A percentile compares a stretch with the other conserved stretches of the same genome.
These are phyloP conservation scores for Xestia sexstrigata DNA, from an alignment of 2,888 invertebrate genomes.

Conservation along the genomic window DNA sequence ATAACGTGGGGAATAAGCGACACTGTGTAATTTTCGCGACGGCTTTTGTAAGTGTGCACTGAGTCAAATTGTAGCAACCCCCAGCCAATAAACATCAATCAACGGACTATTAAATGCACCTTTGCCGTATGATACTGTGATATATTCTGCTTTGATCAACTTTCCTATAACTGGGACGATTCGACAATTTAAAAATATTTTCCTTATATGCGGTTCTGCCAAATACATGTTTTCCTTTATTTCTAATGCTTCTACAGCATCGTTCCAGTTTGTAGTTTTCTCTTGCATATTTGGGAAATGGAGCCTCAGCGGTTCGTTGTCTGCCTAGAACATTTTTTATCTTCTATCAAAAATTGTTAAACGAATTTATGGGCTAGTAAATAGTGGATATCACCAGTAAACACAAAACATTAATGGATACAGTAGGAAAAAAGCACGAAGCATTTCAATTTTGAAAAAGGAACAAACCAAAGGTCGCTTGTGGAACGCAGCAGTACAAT, in stretches of 20 bases:
- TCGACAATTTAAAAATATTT: neutral
- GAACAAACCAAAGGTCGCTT: conserved; percentile 35
- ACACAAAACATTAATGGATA: neutral
- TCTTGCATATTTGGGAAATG: neutral
- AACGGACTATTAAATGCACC: conserved; percentile 84
- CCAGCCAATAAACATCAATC: conserved; percentile 84
- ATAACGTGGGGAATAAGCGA: neutral
- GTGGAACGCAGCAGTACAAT: conserved; percentile 31
- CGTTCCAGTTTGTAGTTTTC: neutral
- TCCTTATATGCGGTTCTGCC: neutral
- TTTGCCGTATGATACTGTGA: conserved; percentile 76
- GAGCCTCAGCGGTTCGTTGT: neutral
- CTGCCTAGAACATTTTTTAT: neutral
- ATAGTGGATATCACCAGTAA: neutral
- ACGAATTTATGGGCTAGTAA: neutral
- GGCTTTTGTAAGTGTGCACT: conserved; percentile 37
- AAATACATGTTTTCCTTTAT: neutral
- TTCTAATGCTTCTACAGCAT: neutral
- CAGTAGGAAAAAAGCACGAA: neutral
- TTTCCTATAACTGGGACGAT: neutral
- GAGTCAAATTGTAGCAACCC: conserved; percentile 71
- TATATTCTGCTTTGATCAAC: conserved; percentile 70
- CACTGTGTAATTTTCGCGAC: neutral
- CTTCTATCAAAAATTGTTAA: neutral
- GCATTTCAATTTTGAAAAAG: neutral